These are phyloP conservation scores for Campylomormyrus tamandua DNA, from an alignment of 2,113 vertebrate species.

Conservation along the genomic window DNA sequence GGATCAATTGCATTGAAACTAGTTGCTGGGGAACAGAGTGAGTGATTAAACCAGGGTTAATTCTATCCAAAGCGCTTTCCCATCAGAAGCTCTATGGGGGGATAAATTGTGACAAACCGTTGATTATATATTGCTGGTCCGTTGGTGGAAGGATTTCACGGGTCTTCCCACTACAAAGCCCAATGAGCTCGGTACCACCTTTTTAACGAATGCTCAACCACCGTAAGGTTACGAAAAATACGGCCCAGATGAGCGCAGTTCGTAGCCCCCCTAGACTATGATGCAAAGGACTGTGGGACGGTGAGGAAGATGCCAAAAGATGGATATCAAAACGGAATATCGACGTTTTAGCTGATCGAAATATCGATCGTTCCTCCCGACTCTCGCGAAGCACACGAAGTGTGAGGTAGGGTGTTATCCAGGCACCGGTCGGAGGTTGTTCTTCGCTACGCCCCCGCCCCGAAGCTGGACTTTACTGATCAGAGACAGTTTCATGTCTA, in stretches of 20 bases:
- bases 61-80: not conserved
- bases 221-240: not conserved
- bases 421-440: not conserved
- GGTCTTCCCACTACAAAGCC: not conserved
- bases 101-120: not conserved
- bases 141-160: not conserved
- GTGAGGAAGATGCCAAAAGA: not conserved
- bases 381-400: not conserved
- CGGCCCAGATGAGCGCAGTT: not conserved
- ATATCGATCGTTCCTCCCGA: not conserved
- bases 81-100: not conserved
- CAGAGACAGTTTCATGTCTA: not conserved
- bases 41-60: not conserved
- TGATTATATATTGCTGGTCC: not conserved
- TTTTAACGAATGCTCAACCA: not conserved
- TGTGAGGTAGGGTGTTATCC: not conserved
- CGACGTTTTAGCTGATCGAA: not conserved
- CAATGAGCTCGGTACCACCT: not conserved
- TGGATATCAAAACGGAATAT: not conserved
- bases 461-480: not conserved
- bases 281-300: not conserved
- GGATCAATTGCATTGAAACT: not conserved
- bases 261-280: not conserved
- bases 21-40: constrained; percentile 10
- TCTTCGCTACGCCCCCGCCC: not conserved